phyloP scores from a whole-genome alignment of 2,113 vertebrate genomes.

The Murina feae region DNA sequence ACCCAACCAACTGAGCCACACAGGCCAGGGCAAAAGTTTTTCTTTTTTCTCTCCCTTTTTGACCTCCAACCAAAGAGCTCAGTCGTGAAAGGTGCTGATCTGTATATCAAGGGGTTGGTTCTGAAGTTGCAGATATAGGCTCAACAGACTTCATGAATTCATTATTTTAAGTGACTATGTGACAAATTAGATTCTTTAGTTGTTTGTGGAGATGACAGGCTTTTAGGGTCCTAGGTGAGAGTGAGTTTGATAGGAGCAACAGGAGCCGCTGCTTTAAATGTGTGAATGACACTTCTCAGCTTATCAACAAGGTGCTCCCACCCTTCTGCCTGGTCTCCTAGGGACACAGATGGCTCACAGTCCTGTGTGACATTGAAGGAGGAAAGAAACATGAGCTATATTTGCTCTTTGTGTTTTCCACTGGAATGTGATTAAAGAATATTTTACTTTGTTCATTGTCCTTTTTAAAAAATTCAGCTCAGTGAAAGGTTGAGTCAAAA shows the following conservation, averaged over 20 bases:
- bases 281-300: constrained; percentile 25
- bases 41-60: not conserved
- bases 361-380: constrained; percentile 26
- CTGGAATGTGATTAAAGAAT: constrained; percentile 55
- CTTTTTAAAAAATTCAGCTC: constrained; percentile 33
- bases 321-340: constrained; percentile 3
- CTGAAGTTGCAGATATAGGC: not conserved
- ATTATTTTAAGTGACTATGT: constrained; percentile 37
- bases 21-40: too few species aligned
- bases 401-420: constrained; percentile 16
- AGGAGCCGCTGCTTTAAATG: constrained; percentile 34
- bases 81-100: not conserved
- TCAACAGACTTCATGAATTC: not conserved
- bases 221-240: not conserved
- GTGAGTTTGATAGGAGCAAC: not conserved
- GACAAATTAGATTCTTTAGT: not conserved
- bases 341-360: not conserved
- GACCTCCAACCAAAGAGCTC: not conserved
- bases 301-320: not conserved
- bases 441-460: constrained; percentile 40
- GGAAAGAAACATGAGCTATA: not conserved
- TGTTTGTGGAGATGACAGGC: constrained; percentile 10
- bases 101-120: not conserved
- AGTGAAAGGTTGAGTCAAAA: constrained; percentile 27
- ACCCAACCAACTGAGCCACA: too few species aligned